These are phyloP conservation scores for Pomatostomus ruficeps DNA, from an alignment of 2,113 vertebrate species.

Conservation along the genomic window DNA sequence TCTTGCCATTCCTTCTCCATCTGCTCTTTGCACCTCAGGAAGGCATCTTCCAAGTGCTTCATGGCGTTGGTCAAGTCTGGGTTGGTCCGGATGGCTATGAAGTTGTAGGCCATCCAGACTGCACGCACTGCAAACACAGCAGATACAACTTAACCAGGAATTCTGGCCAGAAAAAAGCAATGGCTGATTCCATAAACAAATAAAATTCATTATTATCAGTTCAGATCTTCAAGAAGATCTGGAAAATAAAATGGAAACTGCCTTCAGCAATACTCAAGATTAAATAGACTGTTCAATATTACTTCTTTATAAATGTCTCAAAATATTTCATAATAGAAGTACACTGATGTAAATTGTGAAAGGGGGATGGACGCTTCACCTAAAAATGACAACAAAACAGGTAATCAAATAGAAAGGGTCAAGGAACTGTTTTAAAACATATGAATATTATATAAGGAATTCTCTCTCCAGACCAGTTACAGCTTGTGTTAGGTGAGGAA, in stretches of 20 bases:
- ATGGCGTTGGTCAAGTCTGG: constrained; percentile 69
- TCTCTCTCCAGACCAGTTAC: background rate
- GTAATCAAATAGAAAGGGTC: background rate
- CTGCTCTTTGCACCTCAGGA: constrained; percentile 73
- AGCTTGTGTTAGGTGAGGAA: background rate
- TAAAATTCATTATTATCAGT: background rate
- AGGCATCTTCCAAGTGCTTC: constrained; percentile 69
- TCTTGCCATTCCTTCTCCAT: constrained; percentile 70
- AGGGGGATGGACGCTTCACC: background rate
- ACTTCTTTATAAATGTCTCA: background rate
- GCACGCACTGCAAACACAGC: constrained; percentile 74
- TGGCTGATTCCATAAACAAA: background rate
- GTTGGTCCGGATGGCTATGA: constrained; percentile 74
- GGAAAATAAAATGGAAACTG: background rate
- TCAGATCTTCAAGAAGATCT: background rate
- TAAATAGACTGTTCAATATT: background rate
- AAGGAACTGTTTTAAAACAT: background rate
- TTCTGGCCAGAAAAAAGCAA: background rate
- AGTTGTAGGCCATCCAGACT: constrained; percentile 82
- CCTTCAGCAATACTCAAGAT: background rate
- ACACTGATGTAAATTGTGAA: background rate
- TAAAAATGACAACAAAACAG: background rate
- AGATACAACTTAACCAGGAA: background rate
- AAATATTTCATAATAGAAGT: background rate
- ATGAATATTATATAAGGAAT: background rate